Conservation (phyloP, 2,797 vertebrate species). For the Macropus fuliginosus region DNA sequence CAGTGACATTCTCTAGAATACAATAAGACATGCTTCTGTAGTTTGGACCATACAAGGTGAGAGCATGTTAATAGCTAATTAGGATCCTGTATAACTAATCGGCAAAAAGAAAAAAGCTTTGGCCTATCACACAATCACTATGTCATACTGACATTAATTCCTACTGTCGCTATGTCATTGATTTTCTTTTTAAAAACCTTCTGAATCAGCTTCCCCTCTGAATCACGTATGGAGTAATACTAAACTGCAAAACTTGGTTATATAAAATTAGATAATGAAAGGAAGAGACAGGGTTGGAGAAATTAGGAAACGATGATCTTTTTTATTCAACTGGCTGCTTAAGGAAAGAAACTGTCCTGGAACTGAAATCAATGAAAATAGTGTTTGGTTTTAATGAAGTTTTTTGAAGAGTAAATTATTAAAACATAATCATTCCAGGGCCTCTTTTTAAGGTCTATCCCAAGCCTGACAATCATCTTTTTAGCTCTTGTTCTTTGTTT, state of each 20-base stretch:
- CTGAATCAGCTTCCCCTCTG: constrained; percentile 53
- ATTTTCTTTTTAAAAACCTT: constrained; percentile 82
- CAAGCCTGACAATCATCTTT: constrained; percentile 29
- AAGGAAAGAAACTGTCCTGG: constrained; percentile 23
- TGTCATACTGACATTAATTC: constrained; percentile 91
- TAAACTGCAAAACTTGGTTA: constrained; percentile 40
- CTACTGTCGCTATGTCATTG: constrained; percentile 86
- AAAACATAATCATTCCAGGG: background rate
- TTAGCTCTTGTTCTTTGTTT: constrained; percentile 17
- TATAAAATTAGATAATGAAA: constrained; percentile 42
- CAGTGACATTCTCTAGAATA: constrained; percentile 45
- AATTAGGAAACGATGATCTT: constrained; percentile 45
- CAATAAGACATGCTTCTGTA: constrained; percentile 11
- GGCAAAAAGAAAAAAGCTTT: constrained; percentile 88
- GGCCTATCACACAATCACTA: constrained; percentile 88
- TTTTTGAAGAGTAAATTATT: constrained; percentile 34
- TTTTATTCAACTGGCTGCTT: constrained; percentile 19
- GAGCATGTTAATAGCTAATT: constrained; percentile 90
- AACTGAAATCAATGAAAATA: constrained; percentile 22
- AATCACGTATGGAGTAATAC: constrained; percentile 39
- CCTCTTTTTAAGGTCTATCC: constrained; percentile 50
- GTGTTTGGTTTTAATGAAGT: constrained; percentile 23
- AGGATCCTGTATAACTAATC: constrained; percentile 88
- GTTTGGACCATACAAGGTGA: constrained; percentile 86
- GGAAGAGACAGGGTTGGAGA: constrained; percentile 28